Evolutionary conservation across 2,888 invertebrate genomes (phyloP).

Genomic region (Lottia gigantea): DNA sequence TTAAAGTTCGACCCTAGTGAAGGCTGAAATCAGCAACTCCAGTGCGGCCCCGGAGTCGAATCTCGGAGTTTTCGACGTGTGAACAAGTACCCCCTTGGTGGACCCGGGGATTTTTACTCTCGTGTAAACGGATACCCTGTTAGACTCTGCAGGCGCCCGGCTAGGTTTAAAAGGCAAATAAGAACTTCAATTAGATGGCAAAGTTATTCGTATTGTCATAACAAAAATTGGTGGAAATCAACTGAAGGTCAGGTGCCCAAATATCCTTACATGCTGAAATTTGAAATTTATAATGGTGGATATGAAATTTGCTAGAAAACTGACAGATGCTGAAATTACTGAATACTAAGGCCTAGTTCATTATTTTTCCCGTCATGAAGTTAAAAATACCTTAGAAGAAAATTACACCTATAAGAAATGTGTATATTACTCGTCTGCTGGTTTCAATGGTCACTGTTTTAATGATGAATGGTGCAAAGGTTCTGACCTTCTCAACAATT

Average conservation of each 20-base stretch:
- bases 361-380: slow-evolving; percentile 21
- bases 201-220: neutral
- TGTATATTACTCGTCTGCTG: too few relatives aligned
- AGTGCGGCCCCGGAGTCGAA: too few relatives aligned
- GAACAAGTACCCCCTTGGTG: too few relatives aligned
- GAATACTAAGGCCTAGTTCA: slow-evolving; percentile 6
- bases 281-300: neutral
- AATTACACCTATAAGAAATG: too few relatives aligned
- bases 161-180: neutral
- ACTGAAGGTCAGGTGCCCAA: slow-evolving; percentile 2
- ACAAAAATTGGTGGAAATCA: slow-evolving; percentile 9
- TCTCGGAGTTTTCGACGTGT: too few relatives aligned
- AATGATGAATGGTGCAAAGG: too few relatives aligned
- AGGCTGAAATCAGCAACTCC: too few relatives aligned
- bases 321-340: neutral
- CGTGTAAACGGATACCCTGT: too few relatives aligned
- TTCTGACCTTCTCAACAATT: too few relatives aligned
- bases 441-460: too few relatives aligned
- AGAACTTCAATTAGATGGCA: neutral
- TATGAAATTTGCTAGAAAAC: neutral
- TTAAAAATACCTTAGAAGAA: slow-evolving; percentile 4
- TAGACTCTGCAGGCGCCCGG: neutral
- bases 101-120: too few relatives aligned
- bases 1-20: too few relatives aligned
- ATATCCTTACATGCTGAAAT: neutral